Evolutionary conservation across 2,888 invertebrate genomes (phyloP), one percentile per base, ranked within the genome.

Genomic region (Xestoiulus laeticollis): DNA sequence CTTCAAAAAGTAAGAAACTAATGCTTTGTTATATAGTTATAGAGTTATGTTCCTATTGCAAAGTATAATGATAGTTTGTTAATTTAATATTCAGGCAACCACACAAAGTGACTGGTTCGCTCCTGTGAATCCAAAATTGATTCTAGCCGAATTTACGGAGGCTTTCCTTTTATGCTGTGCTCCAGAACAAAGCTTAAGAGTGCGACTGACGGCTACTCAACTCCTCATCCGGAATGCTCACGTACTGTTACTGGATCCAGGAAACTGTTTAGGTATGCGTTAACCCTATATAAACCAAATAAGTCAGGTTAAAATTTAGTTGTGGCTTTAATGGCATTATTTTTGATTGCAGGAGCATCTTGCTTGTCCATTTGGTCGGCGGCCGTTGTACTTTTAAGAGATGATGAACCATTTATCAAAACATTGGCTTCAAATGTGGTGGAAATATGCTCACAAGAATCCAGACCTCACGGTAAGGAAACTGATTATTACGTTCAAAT

Each of bases 381-480:
- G 14, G 78, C 90, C n/a, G 83, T 90, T 16, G 85, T 68, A 10
- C 88, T 90, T 26, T 89, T 90, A n/a, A 88, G 88, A 87, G 90
- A 90, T 88, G 90, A 90, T 89, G 89, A 90, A 87, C 89, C 89
- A 16, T 88, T 88, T 84, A 89, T 90, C 44, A 89, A 89, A 43
- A 26, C 87, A 1, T 10, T 43, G 32, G 82, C 87, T 33, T 38
- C 84, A 22, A 87, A 83, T 14, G 78, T n/a, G 43, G 88, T 85
- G 53, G 87, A 30, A 83, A 88, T 59, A 83, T 89, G 53, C 84
- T 89, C 38, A n/a, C 87, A 19, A 19, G 30, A 19, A 83, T 33
- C 30, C 16, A 38, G 32, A 38, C 19, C 83, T 83, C 14, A 30
- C 6, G 83, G 83, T 83, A 83, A 83, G 30, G 59, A 59, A 1